Base-by-base conservation (phyloP, 2,797 vertebrate species). In the Smutsia temminckii region DNA sequence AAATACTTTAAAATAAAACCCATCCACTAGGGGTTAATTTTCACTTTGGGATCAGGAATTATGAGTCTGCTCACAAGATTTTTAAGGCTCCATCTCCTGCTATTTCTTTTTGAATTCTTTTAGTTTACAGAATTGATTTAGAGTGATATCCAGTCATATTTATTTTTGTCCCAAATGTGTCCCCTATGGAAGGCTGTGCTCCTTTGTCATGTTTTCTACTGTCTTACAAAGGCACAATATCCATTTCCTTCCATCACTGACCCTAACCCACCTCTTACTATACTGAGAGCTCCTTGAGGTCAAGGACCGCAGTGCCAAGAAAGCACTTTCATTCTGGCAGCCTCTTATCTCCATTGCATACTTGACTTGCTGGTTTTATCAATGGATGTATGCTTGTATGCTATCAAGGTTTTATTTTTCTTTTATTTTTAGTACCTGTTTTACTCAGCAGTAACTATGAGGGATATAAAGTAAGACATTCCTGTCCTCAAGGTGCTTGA, bases 101-200 rank as follows among this genome's bases (percentile, higher is more conserved):
- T 51, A 40, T 74, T 69, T 57, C 7, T 37, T 91, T 91, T 8
- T 61, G 0, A 37, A 80, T 89, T 92, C 32, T 42, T 92, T 46
- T 74, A 34, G 9, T 85, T 72, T 87, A 84, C 11, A 89, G 53
- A 74, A 80, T 68, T 88, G n/a, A 69, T 89, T 69, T 75, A 68
- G 37, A 71, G 32, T 90, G n/a, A 37, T 32, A 92, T 84, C 53
- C 42, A 61, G 37, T 42, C 25, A 3, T 61, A 23, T 78, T 72
- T 84, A 46, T 80, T 94, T 97, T 96, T 88, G 55, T 77, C 37
- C n/a, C 68, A 29, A 40, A 53, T 37, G 59, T 53, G 80, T 68
- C 18, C 13, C 64, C 63, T 57, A 23, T 21, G 59, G 80, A 59
- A 66, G 32, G 18, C 3, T 42, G 18, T 37, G 12, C 51, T 91